phyloP scores from a whole-genome alignment of 2,113 vertebrate species.

The Oxygymnocypris stewartii region DNA sequence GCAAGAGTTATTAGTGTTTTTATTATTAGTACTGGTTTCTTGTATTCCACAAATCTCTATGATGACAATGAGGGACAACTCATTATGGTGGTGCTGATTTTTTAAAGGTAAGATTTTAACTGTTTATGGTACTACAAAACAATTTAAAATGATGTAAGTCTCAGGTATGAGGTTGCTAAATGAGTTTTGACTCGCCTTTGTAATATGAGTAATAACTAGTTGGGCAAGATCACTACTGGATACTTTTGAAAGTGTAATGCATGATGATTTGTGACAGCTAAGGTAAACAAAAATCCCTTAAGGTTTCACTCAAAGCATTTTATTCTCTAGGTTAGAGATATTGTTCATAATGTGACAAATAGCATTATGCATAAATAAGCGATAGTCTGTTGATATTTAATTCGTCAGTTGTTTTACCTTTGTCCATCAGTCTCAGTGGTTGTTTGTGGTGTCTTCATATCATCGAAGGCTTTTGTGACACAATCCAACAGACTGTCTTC shows the following conservation, averaged over 20 bases:
- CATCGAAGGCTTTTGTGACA: background rate
- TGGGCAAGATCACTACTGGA: background rate
- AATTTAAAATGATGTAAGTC: background rate
- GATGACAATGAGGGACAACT: background rate
- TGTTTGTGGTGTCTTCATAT: background rate
- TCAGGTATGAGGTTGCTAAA: background rate
- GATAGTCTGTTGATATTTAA: background rate
- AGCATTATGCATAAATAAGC: background rate
- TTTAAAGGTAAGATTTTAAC: background rate
- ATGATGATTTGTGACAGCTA: background rate
- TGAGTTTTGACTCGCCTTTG: background rate
- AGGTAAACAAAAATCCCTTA: background rate
- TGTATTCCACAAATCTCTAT: background rate
- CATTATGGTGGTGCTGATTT: background rate
- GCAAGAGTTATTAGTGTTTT: background rate
- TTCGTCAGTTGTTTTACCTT: background rate
- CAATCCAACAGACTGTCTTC: slow-evolving; percentile 13
- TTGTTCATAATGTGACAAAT: background rate
- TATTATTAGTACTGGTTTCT: background rate
- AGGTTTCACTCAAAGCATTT: background rate
- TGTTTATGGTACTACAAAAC: background rate
- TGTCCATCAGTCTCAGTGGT: background rate
- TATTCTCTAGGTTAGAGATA: background rate
- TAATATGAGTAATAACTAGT: background rate
- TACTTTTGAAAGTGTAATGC: background rate